A percentile compares a stretch with the other conserved stretches of the same genome.
Conservation (phyloP, 2,113 vertebrate genomes). For the Takifugu bimaculatus region DNA sequence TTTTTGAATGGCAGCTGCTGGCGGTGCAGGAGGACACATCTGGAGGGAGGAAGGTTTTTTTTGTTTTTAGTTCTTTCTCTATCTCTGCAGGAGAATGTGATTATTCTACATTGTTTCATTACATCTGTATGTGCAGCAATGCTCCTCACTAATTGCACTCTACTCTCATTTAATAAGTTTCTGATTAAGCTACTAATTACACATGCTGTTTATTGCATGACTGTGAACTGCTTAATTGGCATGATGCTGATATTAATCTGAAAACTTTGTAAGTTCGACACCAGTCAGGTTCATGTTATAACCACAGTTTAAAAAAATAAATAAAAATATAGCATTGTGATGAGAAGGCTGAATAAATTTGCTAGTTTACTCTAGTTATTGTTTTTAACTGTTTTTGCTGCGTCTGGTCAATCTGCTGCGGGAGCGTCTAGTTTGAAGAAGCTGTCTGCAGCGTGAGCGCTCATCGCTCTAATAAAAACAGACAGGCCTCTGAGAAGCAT, state of each 20-base stretch:
- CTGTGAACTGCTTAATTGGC: too few relatives aligned
- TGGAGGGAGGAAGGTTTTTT: slow-evolving; percentile 28
- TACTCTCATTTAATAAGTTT: too few relatives aligned
- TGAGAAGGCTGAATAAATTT: too few relatives aligned
- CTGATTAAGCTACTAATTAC: too few relatives aligned
- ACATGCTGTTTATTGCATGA: too few relatives aligned
- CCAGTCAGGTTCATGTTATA: too few relatives aligned
- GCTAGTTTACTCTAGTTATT: neutral
- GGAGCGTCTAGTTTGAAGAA: slow-evolving; percentile 22
- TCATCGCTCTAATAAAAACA: slow-evolving; percentile 39
- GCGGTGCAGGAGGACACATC: slow-evolving; percentile 62
- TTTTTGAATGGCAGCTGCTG: slow-evolving; percentile 70
- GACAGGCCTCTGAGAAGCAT: slow-evolving; percentile 41
- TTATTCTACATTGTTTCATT: neutral
- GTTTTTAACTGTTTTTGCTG: slow-evolving; percentile 20
- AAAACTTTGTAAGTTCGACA: too few relatives aligned
- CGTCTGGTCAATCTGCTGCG: neutral
- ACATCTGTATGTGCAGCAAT: neutral
- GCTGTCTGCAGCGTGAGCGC: slow-evolving; percentile 23
- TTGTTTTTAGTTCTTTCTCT: neutral
- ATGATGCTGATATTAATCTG: neutral
- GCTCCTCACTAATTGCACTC: neutral
- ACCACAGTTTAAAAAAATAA: too few relatives aligned
- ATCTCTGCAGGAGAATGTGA: neutral
- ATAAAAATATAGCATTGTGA: too few relatives aligned